Evolutionary conservation across 2,113 vertebrate genomes (phyloP).

Genomic region (Spea bombifrons): DNA sequence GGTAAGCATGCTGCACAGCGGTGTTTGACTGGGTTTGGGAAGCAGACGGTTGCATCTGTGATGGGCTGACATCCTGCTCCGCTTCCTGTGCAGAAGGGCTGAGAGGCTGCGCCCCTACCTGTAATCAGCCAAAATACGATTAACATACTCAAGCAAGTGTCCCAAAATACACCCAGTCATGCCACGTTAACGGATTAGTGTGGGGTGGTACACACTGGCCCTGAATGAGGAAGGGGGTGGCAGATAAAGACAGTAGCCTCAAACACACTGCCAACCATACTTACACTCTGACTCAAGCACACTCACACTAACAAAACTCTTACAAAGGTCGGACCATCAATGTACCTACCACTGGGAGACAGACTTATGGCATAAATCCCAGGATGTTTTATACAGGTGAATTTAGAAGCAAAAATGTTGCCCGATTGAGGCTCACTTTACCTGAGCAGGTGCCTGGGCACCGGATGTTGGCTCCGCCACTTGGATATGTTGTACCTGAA

Average conservation of each 20-base stretch:
- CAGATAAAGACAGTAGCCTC: no score
- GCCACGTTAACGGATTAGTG: no score
- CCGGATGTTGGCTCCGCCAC: conserved; percentile 75
- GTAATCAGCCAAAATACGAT: background rate
- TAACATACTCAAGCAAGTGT: no score
- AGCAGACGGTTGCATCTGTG: conserved; percentile 73
- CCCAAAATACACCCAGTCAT: no score
- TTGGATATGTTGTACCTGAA: conserved; percentile 97
- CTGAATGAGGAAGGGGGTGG: no score
- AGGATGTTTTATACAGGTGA: background rate
- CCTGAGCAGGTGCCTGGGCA: conserved; percentile 72
- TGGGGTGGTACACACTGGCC: no score
- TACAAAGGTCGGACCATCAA: no score
- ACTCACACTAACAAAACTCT: no score
- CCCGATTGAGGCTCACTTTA: conserved; percentile 47
- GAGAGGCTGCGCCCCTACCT: conserved; percentile 81
- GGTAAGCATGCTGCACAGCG: conserved; percentile 85
- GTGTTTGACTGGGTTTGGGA: conserved; percentile 71
- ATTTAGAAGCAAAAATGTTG: background rate
- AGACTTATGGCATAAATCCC: background rate
- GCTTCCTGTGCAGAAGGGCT: conserved; percentile 85
- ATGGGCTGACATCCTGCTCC: conserved; percentile 81
- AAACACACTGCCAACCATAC: no score
- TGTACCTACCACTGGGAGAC: no score
- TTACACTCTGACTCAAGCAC: no score